Evolutionary conservation across 2,113 vertebrate genomes (phyloP).

Genomic region (Sisor rabdophorus): DNA sequence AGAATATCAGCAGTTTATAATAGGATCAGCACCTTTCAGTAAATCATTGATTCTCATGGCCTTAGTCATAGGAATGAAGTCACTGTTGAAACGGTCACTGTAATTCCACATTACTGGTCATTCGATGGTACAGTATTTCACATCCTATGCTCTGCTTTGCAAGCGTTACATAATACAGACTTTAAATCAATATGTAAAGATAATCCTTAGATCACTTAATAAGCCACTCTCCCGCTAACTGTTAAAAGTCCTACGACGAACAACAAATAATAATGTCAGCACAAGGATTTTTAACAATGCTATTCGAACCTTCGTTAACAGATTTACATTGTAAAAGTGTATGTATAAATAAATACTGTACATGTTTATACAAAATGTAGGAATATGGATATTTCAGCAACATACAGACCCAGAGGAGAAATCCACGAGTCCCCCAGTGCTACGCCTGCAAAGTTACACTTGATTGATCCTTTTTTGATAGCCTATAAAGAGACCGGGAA

Average conservation of each 20-base stretch:
- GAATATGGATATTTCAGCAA: neutral
- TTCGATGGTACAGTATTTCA: neutral
- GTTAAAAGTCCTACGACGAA: neutral
- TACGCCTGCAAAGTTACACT: conserved; percentile 86
- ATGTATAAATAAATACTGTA: neutral
- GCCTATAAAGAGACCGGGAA: conserved; percentile 65
- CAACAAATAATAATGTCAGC: neutral
- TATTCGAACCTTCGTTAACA: neutral
- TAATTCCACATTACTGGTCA: neutral
- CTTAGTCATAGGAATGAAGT: neutral
- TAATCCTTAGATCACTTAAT: neutral
- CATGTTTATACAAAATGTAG: neutral
- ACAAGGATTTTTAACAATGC: neutral
- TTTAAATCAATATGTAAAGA: neutral
- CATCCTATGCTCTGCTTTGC: neutral
- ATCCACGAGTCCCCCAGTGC: conserved; percentile 96
- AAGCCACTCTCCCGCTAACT: neutral
- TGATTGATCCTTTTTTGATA: conserved; percentile 70
- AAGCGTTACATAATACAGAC: neutral
- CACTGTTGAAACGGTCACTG: neutral
- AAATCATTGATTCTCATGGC: neutral
- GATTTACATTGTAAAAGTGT: neutral
- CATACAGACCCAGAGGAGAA: conserved; percentile 82
- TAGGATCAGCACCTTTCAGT: neutral
- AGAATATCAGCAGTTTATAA: neutral